Percentiles rank a stretch among this genome's conserved stretches.
Evolutionary conservation across 2,797 vertebrate genomes (phyloP).

Genomic region (Hydrophis major): DNA sequence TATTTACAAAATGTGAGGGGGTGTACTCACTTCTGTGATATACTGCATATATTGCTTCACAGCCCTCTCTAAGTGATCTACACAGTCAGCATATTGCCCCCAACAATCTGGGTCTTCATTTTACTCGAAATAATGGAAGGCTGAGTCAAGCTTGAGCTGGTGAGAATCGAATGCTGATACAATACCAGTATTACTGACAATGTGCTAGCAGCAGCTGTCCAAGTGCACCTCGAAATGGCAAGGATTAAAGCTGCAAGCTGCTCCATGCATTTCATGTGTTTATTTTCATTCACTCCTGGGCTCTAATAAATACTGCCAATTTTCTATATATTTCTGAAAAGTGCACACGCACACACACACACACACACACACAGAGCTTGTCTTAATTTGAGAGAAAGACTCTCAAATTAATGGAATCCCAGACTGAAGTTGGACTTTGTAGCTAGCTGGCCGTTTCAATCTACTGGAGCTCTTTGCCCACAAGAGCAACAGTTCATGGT

Average conservation of each 20-base stretch:
- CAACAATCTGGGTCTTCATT: background rate
- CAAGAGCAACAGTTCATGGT: conserved; percentile 43
- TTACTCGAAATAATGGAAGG: background rate
- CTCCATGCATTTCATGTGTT: background rate
- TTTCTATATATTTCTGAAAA: conserved; percentile 34
- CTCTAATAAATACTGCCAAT: background rate
- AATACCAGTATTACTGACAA: background rate
- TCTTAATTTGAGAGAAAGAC: conserved; percentile 27
- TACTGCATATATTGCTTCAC: background rate
- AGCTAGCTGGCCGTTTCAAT: background rate
- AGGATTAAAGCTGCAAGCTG: background rate
- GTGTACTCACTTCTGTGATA: too few species aligned
- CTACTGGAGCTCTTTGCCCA: background rate
- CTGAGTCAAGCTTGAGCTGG: background rate
- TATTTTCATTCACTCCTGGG: background rate
- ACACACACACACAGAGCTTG: background rate
- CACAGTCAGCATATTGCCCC: background rate
- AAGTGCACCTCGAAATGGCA: background rate
- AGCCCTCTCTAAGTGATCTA: background rate
- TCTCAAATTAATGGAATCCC: background rate
- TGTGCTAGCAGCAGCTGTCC: background rate
- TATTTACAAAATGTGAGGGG: too few species aligned
- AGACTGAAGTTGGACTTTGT: conserved; percentile 7
- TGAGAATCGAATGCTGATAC: background rate
- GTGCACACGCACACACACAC: background rate